A percentile compares a stretch with the other conserved stretches of the same genome.
These are phyloP conservation scores for Todiramphus saurophagus DNA, from an alignment of 2,113 vertebrate genomes.

Conservation along the genomic window DNA sequence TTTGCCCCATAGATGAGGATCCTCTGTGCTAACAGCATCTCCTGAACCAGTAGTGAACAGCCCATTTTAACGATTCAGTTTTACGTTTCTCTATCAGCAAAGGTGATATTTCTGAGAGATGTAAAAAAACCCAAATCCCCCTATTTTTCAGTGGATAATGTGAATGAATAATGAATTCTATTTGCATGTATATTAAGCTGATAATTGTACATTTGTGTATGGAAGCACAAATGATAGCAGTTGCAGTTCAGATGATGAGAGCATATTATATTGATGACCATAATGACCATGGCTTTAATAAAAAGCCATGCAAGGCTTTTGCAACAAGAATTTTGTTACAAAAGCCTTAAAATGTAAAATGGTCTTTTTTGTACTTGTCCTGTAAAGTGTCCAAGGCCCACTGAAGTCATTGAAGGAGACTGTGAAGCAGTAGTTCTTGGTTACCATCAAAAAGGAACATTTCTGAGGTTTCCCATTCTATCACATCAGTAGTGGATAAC, in stretches of 20 bases:
- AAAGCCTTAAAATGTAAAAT: constrained; percentile 14
- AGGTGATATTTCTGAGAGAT: constrained; percentile 1
- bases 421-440: neutral
- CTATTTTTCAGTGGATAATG: neutral
- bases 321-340: neutral
- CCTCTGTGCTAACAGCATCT: constrained; percentile 27
- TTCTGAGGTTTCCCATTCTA: neutral
- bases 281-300: neutral
- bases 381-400: neutral
- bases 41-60: constrained; percentile 21
- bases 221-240: neutral
- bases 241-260: constrained; percentile 21
- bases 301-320: neutral
- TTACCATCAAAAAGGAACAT: neutral
- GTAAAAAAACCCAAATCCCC: neutral
- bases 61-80: neutral
- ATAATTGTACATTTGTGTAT: neutral
- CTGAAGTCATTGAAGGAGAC: neutral
- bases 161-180: neutral
- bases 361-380: neutral
- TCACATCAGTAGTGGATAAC: neutral
- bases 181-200: neutral
- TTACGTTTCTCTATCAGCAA: neutral
- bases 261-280: neutral
- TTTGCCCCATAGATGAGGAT: constrained; percentile 42